A percentile compares a stretch with the other conserved stretches of the same genome.
Evolutionary conservation across 2,113 vertebrate genomes (phyloP).

Genomic region (Hippocampus mohnikei): DNA sequence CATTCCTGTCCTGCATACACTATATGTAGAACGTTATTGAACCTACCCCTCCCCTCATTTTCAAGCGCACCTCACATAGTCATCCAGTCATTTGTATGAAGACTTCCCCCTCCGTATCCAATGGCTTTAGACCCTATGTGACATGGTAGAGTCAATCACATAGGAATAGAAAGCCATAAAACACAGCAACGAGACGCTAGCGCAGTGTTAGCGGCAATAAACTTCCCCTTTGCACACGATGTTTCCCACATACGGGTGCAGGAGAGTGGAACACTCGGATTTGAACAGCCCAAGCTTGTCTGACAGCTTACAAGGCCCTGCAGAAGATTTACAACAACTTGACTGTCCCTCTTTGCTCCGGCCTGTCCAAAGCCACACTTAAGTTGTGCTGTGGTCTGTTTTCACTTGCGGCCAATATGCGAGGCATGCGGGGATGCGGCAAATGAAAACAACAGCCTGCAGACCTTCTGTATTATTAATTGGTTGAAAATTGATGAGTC

Average conservation of each 20-base stretch:
- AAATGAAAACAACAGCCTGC: constrained; percentile 55
- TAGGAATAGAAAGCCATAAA: constrained; percentile 99
- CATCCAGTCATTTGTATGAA: constrained; percentile 44
- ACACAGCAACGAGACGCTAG: constrained; percentile 84
- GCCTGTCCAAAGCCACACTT: constrained; percentile 6
- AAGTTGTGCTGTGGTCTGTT: background rate
- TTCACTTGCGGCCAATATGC: background rate
- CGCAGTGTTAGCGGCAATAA: constrained; percentile 14
- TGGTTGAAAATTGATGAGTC: constrained; percentile 57
- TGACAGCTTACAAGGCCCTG: constrained; percentile 61
- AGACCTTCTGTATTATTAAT: constrained; percentile 67
- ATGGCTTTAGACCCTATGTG: constrained; percentile 99
- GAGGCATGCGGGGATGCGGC: constrained; percentile 33
- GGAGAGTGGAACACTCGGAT: constrained; percentile 16
- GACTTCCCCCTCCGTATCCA: constrained; percentile 87
- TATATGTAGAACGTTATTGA: constrained; percentile 23
- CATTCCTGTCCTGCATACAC: background rate
- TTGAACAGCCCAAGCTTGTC: constrained; percentile 56
- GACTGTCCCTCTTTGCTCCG: constrained; percentile 40
- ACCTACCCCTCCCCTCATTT: constrained; percentile 21
- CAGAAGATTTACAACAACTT: constrained; percentile 57
- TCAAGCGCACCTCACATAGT: constrained; percentile 19
- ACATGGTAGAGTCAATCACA: constrained; percentile 92
- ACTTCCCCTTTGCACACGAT: constrained; percentile 27
- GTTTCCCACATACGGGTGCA: constrained; percentile 1